Evolutionary conservation across 2,888 invertebrate genomes (phyloP).

Genomic region (Carcina quercana): DNA sequence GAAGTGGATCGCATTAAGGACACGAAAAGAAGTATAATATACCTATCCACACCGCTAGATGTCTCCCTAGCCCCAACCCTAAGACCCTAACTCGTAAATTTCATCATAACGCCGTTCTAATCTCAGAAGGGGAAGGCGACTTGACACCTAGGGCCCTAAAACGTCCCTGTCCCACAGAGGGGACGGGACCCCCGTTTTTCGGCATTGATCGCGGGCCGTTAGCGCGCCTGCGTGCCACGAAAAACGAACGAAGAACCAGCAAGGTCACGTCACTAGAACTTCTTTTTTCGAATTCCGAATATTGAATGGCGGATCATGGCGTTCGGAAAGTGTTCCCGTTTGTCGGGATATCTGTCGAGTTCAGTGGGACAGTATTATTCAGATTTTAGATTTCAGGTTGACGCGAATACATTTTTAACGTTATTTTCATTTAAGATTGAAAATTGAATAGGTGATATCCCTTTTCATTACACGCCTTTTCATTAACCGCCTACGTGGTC

Average conservation of each 20-base stretch:
- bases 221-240: conserved; percentile 69
- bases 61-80: too few relatives aligned
- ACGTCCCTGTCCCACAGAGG: conserved; percentile 26
- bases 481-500: too few relatives aligned
- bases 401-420: too few relatives aligned
- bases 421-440: too few relatives aligned
- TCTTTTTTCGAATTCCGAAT: conserved; percentile 66
- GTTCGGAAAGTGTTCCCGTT: conserved; percentile 45
- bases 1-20: too few relatives aligned
- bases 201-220: conserved; percentile 61
- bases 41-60: too few relatives aligned
- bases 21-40: too few relatives aligned
- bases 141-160: conserved; percentile 1
- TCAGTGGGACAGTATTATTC: conserved; percentile 40
- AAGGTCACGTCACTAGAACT: conserved; percentile 69
- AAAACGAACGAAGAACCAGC: conserved; percentile 61
- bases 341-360: conserved; percentile 24
- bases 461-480: too few relatives aligned
- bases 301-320: conserved; percentile 59
- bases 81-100: too few relatives aligned
- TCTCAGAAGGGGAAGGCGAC: neutral
- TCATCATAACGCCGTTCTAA: too few relatives aligned
- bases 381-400: too few relatives aligned
- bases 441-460: too few relatives aligned
- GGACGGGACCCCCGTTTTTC: conserved; percentile 57